Conservation (phyloP, 2,113 vertebrate genomes). For the Pteropus alecto region DNA sequence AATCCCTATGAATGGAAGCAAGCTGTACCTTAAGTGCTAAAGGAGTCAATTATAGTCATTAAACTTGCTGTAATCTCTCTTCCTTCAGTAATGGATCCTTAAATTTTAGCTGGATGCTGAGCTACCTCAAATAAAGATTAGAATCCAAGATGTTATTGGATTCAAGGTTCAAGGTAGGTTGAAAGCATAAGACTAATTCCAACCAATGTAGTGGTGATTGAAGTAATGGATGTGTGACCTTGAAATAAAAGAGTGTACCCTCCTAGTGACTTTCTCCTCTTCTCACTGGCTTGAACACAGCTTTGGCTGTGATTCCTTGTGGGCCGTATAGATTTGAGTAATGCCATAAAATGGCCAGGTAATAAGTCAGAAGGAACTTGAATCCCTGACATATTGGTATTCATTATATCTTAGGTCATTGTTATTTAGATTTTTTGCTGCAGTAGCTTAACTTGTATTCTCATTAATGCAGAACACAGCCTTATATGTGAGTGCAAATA, state of each 20-base stretch:
- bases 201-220: background rate
- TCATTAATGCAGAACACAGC: background rate
- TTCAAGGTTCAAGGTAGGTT: background rate
- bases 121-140: background rate
- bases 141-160: background rate
- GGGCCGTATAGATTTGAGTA: background rate
- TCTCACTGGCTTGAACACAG: background rate
- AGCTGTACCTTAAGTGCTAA: background rate
- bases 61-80: background rate
- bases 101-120: background rate
- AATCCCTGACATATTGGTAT: background rate
- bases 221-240: background rate
- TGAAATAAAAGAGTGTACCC: background rate
- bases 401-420: background rate
- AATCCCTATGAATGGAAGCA: background rate
- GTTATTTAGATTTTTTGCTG: background rate
- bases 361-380: background rate
- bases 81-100: background rate
- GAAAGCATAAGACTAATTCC: background rate
- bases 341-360: background rate
- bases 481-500: background rate
- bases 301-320: background rate
- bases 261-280: background rate
- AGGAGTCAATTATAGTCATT: background rate
- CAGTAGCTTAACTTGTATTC: background rate